Conservation (phyloP, 2,113 vertebrate genomes). For the Boleophthalmus pectinirostris region DNA sequence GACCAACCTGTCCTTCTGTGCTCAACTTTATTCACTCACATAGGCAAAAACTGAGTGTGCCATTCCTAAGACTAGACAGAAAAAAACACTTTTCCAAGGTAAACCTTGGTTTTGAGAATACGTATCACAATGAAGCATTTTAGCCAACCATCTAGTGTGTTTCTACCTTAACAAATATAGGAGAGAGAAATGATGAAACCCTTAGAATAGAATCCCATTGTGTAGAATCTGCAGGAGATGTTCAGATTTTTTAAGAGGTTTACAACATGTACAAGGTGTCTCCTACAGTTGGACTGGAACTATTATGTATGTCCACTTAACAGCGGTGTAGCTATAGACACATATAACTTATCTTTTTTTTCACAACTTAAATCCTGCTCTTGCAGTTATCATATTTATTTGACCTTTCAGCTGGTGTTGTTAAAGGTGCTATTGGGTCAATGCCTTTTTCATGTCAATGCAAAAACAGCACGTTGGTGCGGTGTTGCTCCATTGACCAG, state of each 20-base stretch:
- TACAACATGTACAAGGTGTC: neutral
- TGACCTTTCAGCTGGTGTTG: neutral
- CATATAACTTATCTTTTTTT: neutral
- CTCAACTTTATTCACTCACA: too few species aligned
- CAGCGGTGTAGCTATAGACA: neutral
- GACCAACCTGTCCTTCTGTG: too few species aligned
- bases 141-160: too few species aligned
- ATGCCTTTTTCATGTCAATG: constrained; percentile 7
- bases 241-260: neutral
- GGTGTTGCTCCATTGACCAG: constrained; percentile 41
- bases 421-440: constrained; percentile 7
- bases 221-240: too few species aligned
- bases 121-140: too few species aligned
- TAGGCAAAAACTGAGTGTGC: too few species aligned
- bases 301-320: neutral
- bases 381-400: neutral
- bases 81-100: too few species aligned
- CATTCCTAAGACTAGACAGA: too few species aligned
- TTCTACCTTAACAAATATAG: too few species aligned
- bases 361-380: neutral
- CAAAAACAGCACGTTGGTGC: constrained; percentile 16
- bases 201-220: too few species aligned
- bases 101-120: too few species aligned
- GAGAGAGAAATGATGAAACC: too few species aligned
- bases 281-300: neutral